Evolutionary conservation across 2,888 invertebrate genomes (phyloP), one percentile per base, ranked within the genome.

Genomic region (Tyria jacobaeae): DNA sequence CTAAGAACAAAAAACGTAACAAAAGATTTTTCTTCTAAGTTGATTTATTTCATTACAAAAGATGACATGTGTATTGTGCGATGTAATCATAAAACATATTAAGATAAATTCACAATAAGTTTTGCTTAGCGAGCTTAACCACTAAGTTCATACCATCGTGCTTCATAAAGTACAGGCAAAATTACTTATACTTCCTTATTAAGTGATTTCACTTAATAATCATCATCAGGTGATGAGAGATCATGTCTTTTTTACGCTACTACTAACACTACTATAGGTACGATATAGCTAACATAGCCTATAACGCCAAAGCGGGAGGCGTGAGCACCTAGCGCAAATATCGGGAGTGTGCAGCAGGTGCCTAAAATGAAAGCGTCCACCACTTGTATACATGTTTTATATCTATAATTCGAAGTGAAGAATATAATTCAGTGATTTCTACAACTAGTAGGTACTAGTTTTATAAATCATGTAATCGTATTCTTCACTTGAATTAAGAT

Each of bases 1-100:
- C 34, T 5, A 27, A 31, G 21, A 14, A 25, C 9, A 52, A 25
- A 53, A 50, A 21, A 60, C 59, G 48, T 34, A 57, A 49, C n/a
- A n/a, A 41, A 49, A 27, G 17, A 39, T 41, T 31, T 27, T 21
- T 17, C 17, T 24, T 12, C 35, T 39, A 44, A 9, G 17, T 34
- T 51, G 15, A n/a, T 55, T 31, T 47, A 17, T 6, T 37, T 10
- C n/a, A n/a, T 51, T 10, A 35, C 12, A 17, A 51, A 34, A 21
- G 5, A 21, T 21, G 17, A 44, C 17, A 3, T 10, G 41, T 44
- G n/a, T 10, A 44, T 17, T 44, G 10, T 44, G 3, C 17, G 10
- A 21, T 3, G 17, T 3, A 21, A 10, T 17, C 41, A 10, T 3
- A 12, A 17, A 10, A 1, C 7, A 6, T 37, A 9, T 41, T 39